A percentile compares a stretch with the other conserved stretches of the same genome.
phyloP scores from a whole-genome alignment of 2,888 invertebrate species.

The Nipponacmea schrenckii region DNA sequence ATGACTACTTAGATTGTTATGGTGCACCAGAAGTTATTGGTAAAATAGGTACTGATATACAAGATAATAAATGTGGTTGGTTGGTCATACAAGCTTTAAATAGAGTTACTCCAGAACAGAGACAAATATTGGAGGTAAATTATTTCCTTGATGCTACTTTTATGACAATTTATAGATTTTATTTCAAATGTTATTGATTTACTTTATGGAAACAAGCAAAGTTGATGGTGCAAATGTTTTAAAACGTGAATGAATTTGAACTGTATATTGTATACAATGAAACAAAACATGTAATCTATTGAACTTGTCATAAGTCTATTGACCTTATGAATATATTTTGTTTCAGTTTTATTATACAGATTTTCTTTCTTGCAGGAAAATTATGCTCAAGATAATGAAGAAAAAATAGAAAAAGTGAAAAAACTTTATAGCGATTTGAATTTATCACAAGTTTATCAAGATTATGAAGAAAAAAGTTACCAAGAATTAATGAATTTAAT shows the following conservation, averaged over 20 bases:
- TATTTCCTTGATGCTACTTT: not conserved
- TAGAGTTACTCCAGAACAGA: conserved; percentile 49
- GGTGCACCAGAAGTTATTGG: conserved; percentile 87
- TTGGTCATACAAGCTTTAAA: conserved; percentile 84
- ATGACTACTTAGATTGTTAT: conserved; percentile 91
- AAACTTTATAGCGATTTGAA: conserved; percentile 56
- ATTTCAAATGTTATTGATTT: too few relatives aligned
- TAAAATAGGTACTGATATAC: conserved; percentile 90
- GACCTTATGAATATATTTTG: too few relatives aligned
- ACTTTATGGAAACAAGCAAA: too few relatives aligned
- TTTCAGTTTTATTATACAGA: too few relatives aligned
- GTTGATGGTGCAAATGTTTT: too few relatives aligned
- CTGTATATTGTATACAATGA: too few relatives aligned
- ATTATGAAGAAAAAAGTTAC: conserved; percentile 64
- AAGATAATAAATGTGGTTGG: conserved; percentile 97
- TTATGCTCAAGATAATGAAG: conserved; percentile 57
- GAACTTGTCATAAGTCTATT: too few relatives aligned
- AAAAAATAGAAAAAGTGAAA: conserved; percentile 60
- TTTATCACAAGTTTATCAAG: conserved; percentile 50
- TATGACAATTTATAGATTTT: too few relatives aligned
- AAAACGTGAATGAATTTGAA: too few relatives aligned
- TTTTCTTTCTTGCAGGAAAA: conserved; percentile 48
- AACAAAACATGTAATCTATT: too few relatives aligned
- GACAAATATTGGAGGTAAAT: conserved; percentile 53
- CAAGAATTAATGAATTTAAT: conserved; percentile 53